Base-by-base conservation (phyloP, 1,140 invertebrate species). In the Zaprionus davidi region DNA sequence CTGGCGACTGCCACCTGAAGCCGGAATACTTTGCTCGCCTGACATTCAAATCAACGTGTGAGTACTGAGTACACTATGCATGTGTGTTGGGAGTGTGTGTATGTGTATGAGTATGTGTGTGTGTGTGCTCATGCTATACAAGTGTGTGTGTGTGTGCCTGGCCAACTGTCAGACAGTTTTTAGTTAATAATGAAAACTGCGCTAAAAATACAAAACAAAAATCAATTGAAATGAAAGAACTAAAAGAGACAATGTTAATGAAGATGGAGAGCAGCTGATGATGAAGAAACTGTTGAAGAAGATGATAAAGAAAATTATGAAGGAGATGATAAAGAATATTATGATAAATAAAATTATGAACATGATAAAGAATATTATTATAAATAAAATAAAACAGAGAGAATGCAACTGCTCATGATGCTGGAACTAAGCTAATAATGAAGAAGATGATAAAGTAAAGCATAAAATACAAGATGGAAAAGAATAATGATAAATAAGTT, bases 151-250 rank as follows among this genome's bases (percentile, higher is more conserved):
- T 68, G 66, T 62, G 63, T 73, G 72, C 71, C 62, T 57, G 69
- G 63, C 59, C 71, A 78, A 80, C 80, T 88, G 55, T 26, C n/a
- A 17, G 81, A 78, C 84, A 88, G 81, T 64, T 87, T 87, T 81
- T 71, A 87, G 84, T 88, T 85, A 88, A 88, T 88, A 88, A 88
- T 77, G 81, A 81, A 81, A 72, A 71, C 60, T 68, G 75, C 62
- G 67, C 66, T 72, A 80, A 71, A 76, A 67, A 82, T 75, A 75
- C 56, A 64, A 65, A 13, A 56, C 44, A 38, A 57, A 71, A 71
- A 28, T 56, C 49, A 66, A 77, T 73, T 73, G 38, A 67, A 77
- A 77, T 66, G 57, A 70, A 73, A 70, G 67, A 46, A 26, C 63
- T 13, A 28, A 49, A 15, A 3, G 26, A 60, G 49, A 68, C 17